These are phyloP conservation scores for Arrhamphus sclerolepis DNA, from an alignment of 2,797 vertebrate species.

Conservation along the genomic window DNA sequence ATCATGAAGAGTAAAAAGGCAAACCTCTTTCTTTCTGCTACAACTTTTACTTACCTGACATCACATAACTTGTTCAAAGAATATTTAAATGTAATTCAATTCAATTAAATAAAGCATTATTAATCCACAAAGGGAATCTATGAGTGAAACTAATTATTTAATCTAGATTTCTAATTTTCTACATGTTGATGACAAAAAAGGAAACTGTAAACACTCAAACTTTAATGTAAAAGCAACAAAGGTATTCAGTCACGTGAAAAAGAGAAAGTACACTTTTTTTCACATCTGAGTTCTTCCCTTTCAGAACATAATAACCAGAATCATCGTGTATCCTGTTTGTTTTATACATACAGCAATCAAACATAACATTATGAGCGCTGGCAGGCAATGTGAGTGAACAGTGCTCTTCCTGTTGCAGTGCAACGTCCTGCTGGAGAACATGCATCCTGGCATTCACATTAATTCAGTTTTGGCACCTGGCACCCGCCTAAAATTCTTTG, in stretches of 20 bases:
- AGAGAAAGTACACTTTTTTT: no score
- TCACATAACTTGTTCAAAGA: no score
- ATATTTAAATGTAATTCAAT: no score
- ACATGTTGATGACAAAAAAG: neutral
- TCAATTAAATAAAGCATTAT: neutral
- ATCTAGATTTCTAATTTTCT: neutral
- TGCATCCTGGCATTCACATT: no score
- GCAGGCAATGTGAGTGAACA: no score
- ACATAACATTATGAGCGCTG: no score
- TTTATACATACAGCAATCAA: neutral
- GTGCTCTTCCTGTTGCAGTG: no score
- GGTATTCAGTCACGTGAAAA: neutral
- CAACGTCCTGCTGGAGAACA: no score
- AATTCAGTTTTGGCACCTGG: no score
- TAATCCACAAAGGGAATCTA: neutral
- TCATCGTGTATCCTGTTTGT: neutral
- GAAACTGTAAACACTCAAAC: neutral
- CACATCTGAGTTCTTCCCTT: no score
- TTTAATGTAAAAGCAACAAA: neutral
- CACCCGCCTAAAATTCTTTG: no score
- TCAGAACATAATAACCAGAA: neutral
- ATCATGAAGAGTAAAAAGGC: constrained; percentile 1
- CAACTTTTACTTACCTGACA: constrained; percentile 5
- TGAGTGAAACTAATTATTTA: neutral
- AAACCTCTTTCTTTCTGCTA: neutral